phyloP scores from a whole-genome alignment of 64 coral and sea anemone species.

The Stichodactyla helianthus region DNA sequence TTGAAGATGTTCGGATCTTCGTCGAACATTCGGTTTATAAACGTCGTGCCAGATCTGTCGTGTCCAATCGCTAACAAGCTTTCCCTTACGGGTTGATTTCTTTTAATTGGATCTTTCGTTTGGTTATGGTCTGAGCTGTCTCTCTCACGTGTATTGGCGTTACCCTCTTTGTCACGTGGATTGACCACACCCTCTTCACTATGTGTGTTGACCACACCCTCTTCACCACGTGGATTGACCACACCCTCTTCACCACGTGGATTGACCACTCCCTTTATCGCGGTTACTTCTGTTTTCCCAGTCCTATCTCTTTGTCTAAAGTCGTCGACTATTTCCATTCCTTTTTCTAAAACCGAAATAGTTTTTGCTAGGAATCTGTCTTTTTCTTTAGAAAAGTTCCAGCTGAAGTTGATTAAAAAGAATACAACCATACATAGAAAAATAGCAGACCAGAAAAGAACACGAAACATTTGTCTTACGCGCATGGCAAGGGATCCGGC shows the following conservation, averaged over 20 bases:
- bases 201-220: not conserved
- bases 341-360: not conserved
- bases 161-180: not conserved
- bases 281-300: not conserved
- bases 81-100: too few species aligned
- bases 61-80: not conserved
- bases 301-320: not conserved
- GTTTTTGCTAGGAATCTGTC: not conserved
- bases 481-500: not conserved
- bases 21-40: slow-evolving; percentile 34
- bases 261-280: not conserved
- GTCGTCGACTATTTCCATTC: not conserved
- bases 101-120: not conserved
- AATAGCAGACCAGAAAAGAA: not conserved
- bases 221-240: not conserved
- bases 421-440: not conserved
- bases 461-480: not conserved
- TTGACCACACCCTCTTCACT: not conserved
- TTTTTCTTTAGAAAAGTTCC: not conserved
- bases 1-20: slow-evolving; percentile 37
- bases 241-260: not conserved
- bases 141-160: not conserved
- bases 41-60: slow-evolving; percentile 49
- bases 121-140: not conserved
- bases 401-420: not conserved